Evolutionary conservation across 2,113 vertebrate species (phyloP), one percentile per base, ranked within the genome.

Genomic region (Lates calcarifer): DNA sequence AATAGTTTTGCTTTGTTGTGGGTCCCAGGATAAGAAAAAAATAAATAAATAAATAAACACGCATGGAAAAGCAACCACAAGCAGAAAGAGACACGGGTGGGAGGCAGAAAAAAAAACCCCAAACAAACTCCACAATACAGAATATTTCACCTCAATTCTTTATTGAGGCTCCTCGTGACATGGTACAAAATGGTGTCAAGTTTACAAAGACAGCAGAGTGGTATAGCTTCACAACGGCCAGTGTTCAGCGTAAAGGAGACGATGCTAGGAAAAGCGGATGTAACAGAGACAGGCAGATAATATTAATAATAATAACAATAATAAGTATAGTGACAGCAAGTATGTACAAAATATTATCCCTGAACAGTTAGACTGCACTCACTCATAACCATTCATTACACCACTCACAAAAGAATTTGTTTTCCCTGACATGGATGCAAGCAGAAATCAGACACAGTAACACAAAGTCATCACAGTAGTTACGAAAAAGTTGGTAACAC

Each of bases 361-460:
- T 95, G 94, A 95, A 95, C 92, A 92, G 85, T 88, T 91, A 87
- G 64, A 86, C 77, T 65, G 85, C 86, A 90, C 74, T 91, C 90
- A 90, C 88, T 89, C 84, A 60, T 55, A 60, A 87, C 71, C 63
- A 70, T 45, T 70, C 64, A 70, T 78, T 39, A 75, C 65, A 80
- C 56, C 79, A 65, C 69, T 82, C 65, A 67, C 56, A 49, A 4
- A 37, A 31, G 26, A 15, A 37, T n/a, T 62, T 39, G 53, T 84
- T 77, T 82, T 81, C 91, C 91, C 92, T 91, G 90, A 90, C 84
- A 74, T 81, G 69, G 83, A 83, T 72, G 24, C 68, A 88, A 81
- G 49, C 31, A 81, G 49, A 85, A 49, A 66, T 77, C 28, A 45
- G 66, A 78, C 69, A 61, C 4, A 15, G 33, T 22, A 47, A 58